Base-by-base conservation (phyloP, 2,113 vertebrate species). In the Nothoprocta perdicaria region DNA sequence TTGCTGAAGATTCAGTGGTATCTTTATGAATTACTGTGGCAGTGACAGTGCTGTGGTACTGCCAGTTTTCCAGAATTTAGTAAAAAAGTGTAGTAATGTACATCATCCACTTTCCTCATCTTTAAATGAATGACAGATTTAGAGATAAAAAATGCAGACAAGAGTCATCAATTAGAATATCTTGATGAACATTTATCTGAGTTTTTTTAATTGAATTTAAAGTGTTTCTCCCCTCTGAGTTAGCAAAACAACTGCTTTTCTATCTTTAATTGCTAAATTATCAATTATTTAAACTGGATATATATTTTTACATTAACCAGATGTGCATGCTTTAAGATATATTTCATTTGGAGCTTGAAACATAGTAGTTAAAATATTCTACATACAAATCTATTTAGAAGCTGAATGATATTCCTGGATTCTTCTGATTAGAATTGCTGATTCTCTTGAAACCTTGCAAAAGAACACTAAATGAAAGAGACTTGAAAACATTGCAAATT, bases 391-490 rank as follows among this genome's bases (percentile, higher is more conserved):
- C 62, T 65, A 41, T 71, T 80, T 35, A 84, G 24, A 80, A 77
- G 10, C 5, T 86, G 58, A 84, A 92, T 63, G 3, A 60, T 41
- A 65, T 57, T 24, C 16, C 21, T 52, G 14, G 33, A 58, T 50
- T 88, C 35, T 86, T 55, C 69, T 9, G 19, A 89, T 58, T 60
- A 83, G 58, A 92, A 72, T 21, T 63, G 12, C 8, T 86, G 89
- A 41, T 83, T 92, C 23, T 61, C 60, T 73, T 78, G n/a, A 88
- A 89, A 91, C 18, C 63, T 79, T 76, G 17, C 21, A 90, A 84
- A 89, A 14, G 24, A 89, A 76, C 29, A 58, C 48, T 61, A 77
- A 41, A 87, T 46, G 21, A 83, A 63, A 86, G 13, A 66, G 69
- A 72, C 7, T 10, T 41, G n/a, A 80, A 80, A 86, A 43, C 5